Conservation (phyloP, 2,888 invertebrate genomes). For the Drosophila infuscata region DNA sequence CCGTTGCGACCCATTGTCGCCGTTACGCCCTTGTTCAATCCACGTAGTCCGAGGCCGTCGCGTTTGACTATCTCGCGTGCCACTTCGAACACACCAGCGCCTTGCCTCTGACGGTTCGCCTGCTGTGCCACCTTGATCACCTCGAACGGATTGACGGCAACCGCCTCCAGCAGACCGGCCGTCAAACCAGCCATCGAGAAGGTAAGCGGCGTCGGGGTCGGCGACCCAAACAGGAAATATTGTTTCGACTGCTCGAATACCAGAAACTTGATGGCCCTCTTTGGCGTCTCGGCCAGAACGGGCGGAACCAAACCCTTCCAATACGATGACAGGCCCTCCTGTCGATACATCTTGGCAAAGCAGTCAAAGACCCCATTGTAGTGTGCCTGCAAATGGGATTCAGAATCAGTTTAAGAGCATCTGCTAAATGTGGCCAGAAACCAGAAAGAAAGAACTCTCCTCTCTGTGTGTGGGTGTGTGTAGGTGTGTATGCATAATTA, state of each 20-base stretch:
- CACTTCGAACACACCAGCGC: slow-evolving; percentile 91
- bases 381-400: slow-evolving; percentile 81
- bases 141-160: slow-evolving; percentile 97
- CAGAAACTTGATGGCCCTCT: slow-evolving; percentile 96
- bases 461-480: neutral
- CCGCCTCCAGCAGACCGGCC: slow-evolving; percentile 96
- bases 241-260: slow-evolving; percentile 97
- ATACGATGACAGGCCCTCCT: slow-evolving; percentile 93
- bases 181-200: slow-evolving; percentile 95
- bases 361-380: slow-evolving; percentile 94
- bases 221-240: slow-evolving; percentile 92
- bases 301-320: slow-evolving; percentile 98
- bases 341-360: slow-evolving; percentile 93
- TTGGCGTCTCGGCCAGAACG: slow-evolving; percentile 97
- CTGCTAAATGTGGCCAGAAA: neutral
- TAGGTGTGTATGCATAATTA: slow-evolving; percentile 13
- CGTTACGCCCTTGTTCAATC: slow-evolving; percentile 94
- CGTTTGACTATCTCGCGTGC: slow-evolving; percentile 91
- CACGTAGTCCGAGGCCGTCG: slow-evolving; percentile 91
- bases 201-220: slow-evolving; percentile 92
- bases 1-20: slow-evolving; percentile 96
- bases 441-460: neutral
- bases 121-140: slow-evolving; percentile 97
- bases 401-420: neutral
- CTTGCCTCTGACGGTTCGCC: slow-evolving; percentile 88